Percentiles rank a stretch among this genome's conserved stretches.
Evolutionary conservation across 2,797 vertebrate genomes (phyloP).

Genomic region (Catharus ustulatus): DNA sequence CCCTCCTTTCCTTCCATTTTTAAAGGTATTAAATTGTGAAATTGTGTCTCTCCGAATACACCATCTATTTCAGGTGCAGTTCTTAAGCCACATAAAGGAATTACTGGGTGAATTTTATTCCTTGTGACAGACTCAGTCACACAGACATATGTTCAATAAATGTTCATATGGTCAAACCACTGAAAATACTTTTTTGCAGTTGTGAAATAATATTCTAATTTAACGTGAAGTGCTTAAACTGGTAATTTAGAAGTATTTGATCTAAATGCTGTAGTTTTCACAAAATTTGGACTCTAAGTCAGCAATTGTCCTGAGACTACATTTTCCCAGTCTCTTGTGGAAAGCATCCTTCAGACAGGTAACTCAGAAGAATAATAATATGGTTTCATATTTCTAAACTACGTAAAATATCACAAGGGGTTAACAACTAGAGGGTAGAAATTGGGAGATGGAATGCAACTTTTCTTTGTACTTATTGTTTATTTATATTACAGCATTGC

Average conservation of each 20-base stretch:
- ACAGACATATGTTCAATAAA: background rate
- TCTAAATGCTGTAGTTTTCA: background rate
- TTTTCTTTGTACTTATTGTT: background rate
- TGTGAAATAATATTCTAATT: background rate
- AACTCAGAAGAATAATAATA: background rate
- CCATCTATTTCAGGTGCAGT: background rate
- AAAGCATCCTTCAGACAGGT: background rate
- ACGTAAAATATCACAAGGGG: background rate
- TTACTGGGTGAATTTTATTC: background rate
- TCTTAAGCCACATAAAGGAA: background rate
- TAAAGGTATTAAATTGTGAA: background rate
- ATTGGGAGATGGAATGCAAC: background rate
- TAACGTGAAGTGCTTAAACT: background rate
- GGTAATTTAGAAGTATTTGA: background rate
- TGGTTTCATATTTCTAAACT: background rate
- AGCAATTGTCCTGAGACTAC: background rate
- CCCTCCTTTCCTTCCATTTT: accelerated
- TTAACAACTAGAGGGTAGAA: background rate
- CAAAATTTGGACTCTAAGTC: background rate
- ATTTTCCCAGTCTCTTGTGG: background rate
- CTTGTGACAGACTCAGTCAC: background rate
- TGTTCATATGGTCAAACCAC: background rate
- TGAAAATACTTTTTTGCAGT: background rate
- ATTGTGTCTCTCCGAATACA: background rate
- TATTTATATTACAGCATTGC: background rate